Evolutionary conservation across 64 coral and sea anemone genomes (phyloP).

Genomic region (Stichodactyla mertensii): DNA sequence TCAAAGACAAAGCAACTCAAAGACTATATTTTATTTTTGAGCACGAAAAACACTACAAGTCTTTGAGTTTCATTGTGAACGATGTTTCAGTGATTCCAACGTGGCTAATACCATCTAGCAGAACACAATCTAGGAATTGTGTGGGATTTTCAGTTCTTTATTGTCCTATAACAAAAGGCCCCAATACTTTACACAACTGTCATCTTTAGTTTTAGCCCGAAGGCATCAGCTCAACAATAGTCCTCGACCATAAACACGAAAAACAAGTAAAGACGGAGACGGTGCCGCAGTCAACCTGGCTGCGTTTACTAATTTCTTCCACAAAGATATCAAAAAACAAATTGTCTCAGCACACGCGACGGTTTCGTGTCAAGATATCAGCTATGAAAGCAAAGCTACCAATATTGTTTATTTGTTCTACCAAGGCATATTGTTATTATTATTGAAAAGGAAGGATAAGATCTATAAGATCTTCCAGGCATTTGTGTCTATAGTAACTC

Average conservation of each 20-base stretch:
- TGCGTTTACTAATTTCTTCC: not conserved
- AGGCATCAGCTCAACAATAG: not conserved
- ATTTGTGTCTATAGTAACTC: too few species aligned
- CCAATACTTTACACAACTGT: not conserved
- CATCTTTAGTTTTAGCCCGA: not conserved
- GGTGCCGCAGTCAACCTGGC: not conserved
- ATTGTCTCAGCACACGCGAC: not conserved
- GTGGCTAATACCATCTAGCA: too few species aligned
- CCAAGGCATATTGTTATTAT: not conserved
- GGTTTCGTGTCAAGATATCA: not conserved
- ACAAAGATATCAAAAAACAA: not conserved
- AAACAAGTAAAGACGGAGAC: not conserved
- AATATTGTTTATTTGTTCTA: not conserved
- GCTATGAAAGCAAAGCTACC: not conserved
- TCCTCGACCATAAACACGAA: not conserved
- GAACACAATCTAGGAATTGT: too few species aligned
- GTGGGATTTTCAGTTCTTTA: not conserved
- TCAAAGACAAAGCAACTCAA: not conserved
- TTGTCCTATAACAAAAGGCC: not conserved
- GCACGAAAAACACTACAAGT: too few species aligned
- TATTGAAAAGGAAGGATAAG: not conserved
- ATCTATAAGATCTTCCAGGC: not conserved
- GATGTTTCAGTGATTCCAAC: too few species aligned
- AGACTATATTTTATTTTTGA: not conserved
- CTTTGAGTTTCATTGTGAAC: too few species aligned